These are phyloP conservation scores for Tenthredo livida DNA, from an alignment of 2,888 invertebrate genomes.

Conservation along the genomic window DNA sequence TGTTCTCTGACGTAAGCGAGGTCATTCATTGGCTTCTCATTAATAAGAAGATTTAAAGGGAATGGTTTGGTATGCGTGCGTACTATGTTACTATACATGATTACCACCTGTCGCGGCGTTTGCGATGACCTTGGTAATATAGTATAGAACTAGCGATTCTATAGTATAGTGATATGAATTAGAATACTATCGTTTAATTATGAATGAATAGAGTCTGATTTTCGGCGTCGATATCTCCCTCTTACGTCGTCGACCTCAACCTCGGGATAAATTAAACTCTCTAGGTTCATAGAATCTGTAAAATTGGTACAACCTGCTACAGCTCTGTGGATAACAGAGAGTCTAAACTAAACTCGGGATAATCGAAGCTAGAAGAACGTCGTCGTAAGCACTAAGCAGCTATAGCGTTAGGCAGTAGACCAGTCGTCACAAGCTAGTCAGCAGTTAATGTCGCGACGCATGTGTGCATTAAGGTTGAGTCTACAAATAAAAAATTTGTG, in stretches of 20 bases:
- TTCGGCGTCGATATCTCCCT: not conserved
- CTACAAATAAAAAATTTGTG: not conserved
- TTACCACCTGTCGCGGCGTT: slow-evolving; percentile 18
- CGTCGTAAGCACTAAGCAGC: not conserved
- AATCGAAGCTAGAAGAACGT: not conserved
- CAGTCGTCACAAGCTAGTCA: not conserved
- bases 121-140: not conserved
- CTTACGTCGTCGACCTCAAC: not conserved
- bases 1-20: not conserved
- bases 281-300: not conserved
- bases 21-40: not conserved
- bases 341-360: not conserved
- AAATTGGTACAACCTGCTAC: not conserved
- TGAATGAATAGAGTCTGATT: not conserved
- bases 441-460: not conserved
- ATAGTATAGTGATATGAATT: not conserved
- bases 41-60: not conserved
- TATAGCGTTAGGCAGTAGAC: not conserved
- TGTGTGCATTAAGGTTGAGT: not conserved
- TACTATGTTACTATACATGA: not conserved
- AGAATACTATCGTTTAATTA: slow-evolving; percentile 3
- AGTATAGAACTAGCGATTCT: not conserved
- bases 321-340: not conserved
- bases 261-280: not conserved
- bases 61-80: not conserved